Percentiles rank a stretch among this genome's conserved stretches.
These are phyloP conservation scores for Uria lomvia DNA, from an alignment of 2,113 vertebrate species.

Conservation along the genomic window DNA sequence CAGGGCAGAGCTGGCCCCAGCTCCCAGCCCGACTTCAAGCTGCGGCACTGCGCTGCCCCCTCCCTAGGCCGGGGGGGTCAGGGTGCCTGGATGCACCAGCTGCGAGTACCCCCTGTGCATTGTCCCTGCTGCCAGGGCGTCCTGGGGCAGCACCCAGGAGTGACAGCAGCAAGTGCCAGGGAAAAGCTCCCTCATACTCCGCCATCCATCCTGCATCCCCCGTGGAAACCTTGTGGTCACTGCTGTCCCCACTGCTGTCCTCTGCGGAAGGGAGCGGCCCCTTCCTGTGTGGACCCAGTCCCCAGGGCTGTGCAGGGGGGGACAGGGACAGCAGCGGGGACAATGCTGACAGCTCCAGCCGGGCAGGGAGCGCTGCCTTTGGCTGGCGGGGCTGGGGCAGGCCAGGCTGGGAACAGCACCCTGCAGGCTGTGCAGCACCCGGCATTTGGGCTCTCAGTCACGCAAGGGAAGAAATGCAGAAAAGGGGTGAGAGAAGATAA, in stretches of 20 bases:
- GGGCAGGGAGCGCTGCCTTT: background rate
- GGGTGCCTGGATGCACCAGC: background rate
- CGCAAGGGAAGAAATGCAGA: background rate
- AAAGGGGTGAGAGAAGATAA: background rate
- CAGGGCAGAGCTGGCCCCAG: background rate
- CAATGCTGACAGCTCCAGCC: background rate
- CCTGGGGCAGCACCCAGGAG: fast-evolving
- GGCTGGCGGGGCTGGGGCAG: background rate
- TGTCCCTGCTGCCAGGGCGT: background rate
- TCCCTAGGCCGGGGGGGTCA: background rate
- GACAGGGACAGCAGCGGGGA: background rate
- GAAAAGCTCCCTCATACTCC: background rate
- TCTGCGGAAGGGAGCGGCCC: fast-evolving
- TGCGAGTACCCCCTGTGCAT: background rate
- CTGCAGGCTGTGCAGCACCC: fast-evolving
- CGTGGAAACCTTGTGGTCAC: background rate
- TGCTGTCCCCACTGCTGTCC: background rate
- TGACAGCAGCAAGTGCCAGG: background rate
- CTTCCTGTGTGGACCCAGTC: fast-evolving
- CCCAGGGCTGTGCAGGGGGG: background rate
- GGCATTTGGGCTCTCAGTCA: background rate
- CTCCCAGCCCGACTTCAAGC: background rate
- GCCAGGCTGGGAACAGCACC: background rate
- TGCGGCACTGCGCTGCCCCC: fast-evolving
- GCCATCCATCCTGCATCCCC: background rate